These are phyloP conservation scores for Brachyptera risi DNA, from an alignment of 2,888 invertebrate genomes.

Conservation along the genomic window DNA sequence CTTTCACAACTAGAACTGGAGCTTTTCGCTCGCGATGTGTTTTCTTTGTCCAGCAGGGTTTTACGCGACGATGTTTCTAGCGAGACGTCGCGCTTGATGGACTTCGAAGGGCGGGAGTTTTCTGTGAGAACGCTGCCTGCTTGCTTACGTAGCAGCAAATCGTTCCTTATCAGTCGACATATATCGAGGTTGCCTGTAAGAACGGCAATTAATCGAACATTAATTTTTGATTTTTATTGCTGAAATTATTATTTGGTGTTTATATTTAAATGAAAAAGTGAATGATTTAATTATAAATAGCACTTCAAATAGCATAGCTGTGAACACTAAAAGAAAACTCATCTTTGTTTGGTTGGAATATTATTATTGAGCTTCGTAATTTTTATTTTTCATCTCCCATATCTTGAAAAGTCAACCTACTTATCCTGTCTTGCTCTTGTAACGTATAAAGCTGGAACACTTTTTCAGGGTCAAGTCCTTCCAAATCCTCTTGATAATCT, in stretches of 20 bases:
- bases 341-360: not conserved
- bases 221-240: not conserved
- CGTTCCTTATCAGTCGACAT: constrained; percentile 36
- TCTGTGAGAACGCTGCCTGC: constrained; percentile 18
- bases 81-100: not conserved
- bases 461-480: constrained; percentile 16
- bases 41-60: constrained; percentile 31
- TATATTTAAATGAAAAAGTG: too few species aligned
- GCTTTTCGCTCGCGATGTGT: constrained; percentile 24
- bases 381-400: too few species aligned
- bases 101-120: constrained; percentile 18
- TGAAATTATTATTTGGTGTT: not conserved
- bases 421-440: constrained; percentile 27
- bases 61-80: constrained; percentile 24
- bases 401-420: too few species aligned
- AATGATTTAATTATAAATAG: too few species aligned
- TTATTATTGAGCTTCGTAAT: too few species aligned
- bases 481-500: constrained; percentile 41
- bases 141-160: constrained; percentile 25
- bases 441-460: constrained; percentile 28
- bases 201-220: not conserved
- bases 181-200: constrained; percentile 36
- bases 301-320: too few species aligned
- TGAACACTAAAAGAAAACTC: too few species aligned
- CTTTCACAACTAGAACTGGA: not conserved